Base-by-base conservation (phyloP, 35 echinoderm and acorn worm genomes). In the Diadema setosum region DNA sequence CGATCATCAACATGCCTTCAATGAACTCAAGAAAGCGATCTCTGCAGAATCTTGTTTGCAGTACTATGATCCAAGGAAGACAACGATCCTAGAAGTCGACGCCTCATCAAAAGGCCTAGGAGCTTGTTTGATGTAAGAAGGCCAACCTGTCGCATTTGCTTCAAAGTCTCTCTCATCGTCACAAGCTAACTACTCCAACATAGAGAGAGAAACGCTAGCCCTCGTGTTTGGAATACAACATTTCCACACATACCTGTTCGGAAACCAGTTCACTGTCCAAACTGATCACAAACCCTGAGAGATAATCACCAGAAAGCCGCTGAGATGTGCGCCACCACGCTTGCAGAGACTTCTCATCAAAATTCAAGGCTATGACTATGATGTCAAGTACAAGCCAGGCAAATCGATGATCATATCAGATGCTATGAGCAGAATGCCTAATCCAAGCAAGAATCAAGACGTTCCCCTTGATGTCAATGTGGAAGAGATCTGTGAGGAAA, bases 331-430 rank as follows among this genome's bases (percentile, higher is more conserved):
- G 80, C 93, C 88, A 46, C 59, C 86, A n/a, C 44, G 86, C 29
- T 29, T 90, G 18, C 76, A 90, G 23, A 25, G 87, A 17, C 67
- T 94, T 49, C 67, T 94, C 0, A 85, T 90, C 36, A 91, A 95
- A 57, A 40, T 91, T 59, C 93, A 95, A 57, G 88, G 83, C 20
- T 95, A 95, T 49, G 42, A 95, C 31, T 91, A 26, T 73, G 80
- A 65, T 25, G 46, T 91, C 6, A 25, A 82, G 17, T 87, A 87
- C 56, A 82, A 85, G 16, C 86, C 81, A 30, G 92, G 92, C 3
- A 85, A 67, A 32, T 81, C 81, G 3, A 90, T 88, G 55, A 91
- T 75, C 16, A 31, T 95, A 7, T 64, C 89, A 3, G 89, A 95
- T 59, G 55, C 89, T 30, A 58, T 95, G 0, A 90, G 80, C 37